A percentile compares a stretch with the other conserved stretches of the same genome.
phyloP scores from a whole-genome alignment of 1,140 invertebrate genomes.

The Drosophila kikkawai region DNA sequence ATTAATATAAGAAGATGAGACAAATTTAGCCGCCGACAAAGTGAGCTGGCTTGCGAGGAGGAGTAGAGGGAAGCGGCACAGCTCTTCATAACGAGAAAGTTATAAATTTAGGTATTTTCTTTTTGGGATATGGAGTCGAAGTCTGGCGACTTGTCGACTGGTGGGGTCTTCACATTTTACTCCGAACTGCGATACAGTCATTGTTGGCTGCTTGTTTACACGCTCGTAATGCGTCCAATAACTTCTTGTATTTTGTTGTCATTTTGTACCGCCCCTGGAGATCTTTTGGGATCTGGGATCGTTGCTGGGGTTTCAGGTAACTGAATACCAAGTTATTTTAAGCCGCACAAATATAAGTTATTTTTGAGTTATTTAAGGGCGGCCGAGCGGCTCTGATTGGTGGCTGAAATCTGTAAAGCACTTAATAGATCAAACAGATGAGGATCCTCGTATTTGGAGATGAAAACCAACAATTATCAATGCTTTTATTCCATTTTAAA shows the following conservation, averaged over 20 bases:
- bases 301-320: constrained; percentile 1
- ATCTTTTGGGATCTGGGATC: not conserved
- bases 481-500: not conserved
- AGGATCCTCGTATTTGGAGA: not conserved
- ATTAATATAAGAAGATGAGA: constrained; percentile 83
- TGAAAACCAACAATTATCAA: not conserved
- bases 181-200: constrained; percentile 52
- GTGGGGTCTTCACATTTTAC: constrained; percentile 56
- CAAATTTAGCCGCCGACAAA: constrained; percentile 82
- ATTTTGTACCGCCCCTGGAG: constrained; percentile 34
- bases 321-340: constrained; percentile 2
- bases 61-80: constrained; percentile 11
- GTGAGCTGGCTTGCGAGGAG: constrained; percentile 29
- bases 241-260: constrained; percentile 58
- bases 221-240: constrained; percentile 66
- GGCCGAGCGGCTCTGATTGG: not conserved
- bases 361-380: not conserved
- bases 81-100: constrained; percentile 80
- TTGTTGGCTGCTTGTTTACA: constrained; percentile 79
- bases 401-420: not conserved
- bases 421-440: not conserved
- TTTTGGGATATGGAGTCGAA: constrained; percentile 21
- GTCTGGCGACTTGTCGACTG: constrained; percentile 36
- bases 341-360: constrained; percentile 12
- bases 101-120: constrained; percentile 83